These are phyloP conservation scores for Pterophyllum scalare DNA, from an alignment of 2,113 vertebrate genomes.

Conservation along the genomic window DNA sequence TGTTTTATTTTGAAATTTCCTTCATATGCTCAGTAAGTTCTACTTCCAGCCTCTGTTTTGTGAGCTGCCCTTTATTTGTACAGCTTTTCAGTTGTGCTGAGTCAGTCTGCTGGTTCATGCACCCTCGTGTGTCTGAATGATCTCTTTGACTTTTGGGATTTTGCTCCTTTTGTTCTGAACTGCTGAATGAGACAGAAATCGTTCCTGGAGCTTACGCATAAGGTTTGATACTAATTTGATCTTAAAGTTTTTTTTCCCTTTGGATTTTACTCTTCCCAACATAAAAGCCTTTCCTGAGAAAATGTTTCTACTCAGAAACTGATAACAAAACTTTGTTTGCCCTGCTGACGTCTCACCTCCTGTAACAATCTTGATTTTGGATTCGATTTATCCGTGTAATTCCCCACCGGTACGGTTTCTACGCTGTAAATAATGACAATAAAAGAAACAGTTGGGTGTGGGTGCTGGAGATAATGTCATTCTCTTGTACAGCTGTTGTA, in stretches of 20 bases:
- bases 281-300: neutral
- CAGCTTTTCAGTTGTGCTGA: neutral
- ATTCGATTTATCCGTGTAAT: neutral
- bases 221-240: neutral
- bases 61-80: neutral
- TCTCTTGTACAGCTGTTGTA: neutral
- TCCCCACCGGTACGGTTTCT: neutral
- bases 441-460: neutral
- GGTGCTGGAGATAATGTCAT: neutral
- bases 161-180: neutral
- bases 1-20: neutral
- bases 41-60: neutral
- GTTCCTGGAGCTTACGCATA: rapidly evolving
- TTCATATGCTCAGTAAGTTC: neutral
- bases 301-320: rapidly evolving
- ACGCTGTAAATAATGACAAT: neutral
- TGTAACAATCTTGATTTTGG: neutral
- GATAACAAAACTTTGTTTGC: neutral
- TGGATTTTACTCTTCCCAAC: rapidly evolving
- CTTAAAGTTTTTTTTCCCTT: neutral
- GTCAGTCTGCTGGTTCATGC: neutral
- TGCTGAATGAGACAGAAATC: neutral
- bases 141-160: neutral
- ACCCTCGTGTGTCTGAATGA: neutral
- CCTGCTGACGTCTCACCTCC: neutral